Conservation (phyloP, 1,140 invertebrate species). For the Lutraria rhynchaena region DNA sequence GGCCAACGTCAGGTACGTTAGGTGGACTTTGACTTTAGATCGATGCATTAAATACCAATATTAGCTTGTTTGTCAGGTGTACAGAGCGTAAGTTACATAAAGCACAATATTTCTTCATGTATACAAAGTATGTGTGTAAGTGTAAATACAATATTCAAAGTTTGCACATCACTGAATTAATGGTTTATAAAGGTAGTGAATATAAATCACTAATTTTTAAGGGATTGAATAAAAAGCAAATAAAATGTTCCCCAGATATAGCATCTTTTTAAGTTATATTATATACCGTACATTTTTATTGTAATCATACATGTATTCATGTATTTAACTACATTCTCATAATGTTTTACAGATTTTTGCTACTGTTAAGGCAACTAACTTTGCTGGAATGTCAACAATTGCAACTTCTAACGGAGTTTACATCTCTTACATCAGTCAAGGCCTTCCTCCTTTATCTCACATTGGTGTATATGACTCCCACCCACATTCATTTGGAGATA, state of each 20-base stretch:
- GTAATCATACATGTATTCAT: not conserved
- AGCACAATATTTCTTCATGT: too few relatives aligned
- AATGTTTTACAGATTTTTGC: slow-evolving; percentile 55
- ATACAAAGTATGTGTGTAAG: too few relatives aligned
- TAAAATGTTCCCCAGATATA: not conserved
- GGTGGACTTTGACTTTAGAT: too few relatives aligned
- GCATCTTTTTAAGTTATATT: not conserved
- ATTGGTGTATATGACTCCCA: slow-evolving; percentile 54
- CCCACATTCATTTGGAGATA: slow-evolving; percentile 40
- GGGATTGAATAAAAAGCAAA: too few relatives aligned
- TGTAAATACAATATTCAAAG: too few relatives aligned
- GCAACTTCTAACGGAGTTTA: slow-evolving; percentile 55
- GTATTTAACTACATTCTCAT: not conserved
- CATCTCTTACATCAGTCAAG: slow-evolving; percentile 64
- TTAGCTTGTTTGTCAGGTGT: too few relatives aligned
- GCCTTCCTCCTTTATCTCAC: slow-evolving; percentile 45
- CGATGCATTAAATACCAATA: too few relatives aligned
- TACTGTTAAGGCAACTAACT: slow-evolving; percentile 63
- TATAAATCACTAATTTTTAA: not conserved
- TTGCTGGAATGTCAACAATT: not conserved
- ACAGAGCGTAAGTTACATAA: too few relatives aligned
- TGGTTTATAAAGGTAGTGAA: too few relatives aligned
- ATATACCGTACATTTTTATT: not conserved
- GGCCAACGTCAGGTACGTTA: slow-evolving; percentile 57
- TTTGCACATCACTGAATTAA: too few relatives aligned